phyloP scores from a whole-genome alignment of 1,140 invertebrate genomes.

The Aporrectodea caliginosa region DNA sequence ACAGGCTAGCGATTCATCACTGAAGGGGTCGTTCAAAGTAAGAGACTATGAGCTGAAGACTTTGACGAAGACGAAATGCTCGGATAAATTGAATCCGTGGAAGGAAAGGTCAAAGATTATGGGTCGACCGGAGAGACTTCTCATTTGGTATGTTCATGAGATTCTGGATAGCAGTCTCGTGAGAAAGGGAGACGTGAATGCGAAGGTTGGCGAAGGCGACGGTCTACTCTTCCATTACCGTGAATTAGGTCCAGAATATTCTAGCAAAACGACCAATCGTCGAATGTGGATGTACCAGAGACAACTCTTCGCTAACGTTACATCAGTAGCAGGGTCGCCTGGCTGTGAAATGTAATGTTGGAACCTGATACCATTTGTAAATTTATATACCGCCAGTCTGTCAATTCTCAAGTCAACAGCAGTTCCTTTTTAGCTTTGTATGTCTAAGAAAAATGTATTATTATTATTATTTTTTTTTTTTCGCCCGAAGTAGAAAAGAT shows the following conservation, averaged over 20 bases:
- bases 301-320: background rate
- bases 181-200: background rate
- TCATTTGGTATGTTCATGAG: background rate
- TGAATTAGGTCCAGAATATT: background rate
- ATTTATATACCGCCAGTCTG: no score
- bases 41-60: background rate
- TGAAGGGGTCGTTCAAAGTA: background rate
- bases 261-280: background rate
- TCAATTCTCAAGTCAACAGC: no score
- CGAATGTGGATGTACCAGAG: background rate
- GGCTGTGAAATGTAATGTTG: no score
- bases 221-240: slow-evolving; percentile 33
- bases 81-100: background rate
- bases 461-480: no score
- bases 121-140: background rate
- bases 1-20: background rate
- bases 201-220: slow-evolving; percentile 1
- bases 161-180: background rate
- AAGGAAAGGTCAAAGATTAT: background rate
- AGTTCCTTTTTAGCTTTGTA: no score
- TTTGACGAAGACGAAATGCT: background rate
- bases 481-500: no score
- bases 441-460: no score
- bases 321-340: no score
- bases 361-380: no score